Evolutionary conservation across 2,888 invertebrate genomes (phyloP).

Genomic region (Drosophila cracens): DNA sequence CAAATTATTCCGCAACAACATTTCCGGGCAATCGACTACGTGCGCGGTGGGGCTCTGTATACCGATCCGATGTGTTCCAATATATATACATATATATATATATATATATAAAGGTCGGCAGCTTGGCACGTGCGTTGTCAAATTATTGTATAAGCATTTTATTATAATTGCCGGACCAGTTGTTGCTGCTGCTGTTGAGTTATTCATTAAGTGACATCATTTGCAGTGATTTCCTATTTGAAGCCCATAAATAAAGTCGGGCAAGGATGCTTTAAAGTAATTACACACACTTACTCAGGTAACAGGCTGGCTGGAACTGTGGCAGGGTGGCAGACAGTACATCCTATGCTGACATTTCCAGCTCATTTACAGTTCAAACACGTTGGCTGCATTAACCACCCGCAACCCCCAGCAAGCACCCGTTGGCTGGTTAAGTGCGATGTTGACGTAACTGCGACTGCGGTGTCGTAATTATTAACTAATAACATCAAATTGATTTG

Average conservation of each 20-base stretch:
- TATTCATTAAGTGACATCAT: conserved; percentile 80
- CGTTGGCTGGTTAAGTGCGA: conserved; percentile 70
- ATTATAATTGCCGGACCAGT: conserved; percentile 48
- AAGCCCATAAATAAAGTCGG: conserved; percentile 66
- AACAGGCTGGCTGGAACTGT: not conserved
- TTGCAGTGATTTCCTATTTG: conserved; percentile 72
- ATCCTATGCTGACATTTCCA: conserved; percentile 70
- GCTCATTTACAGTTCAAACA: conserved; percentile 80
- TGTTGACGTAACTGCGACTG: conserved; percentile 57
- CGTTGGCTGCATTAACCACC: conserved; percentile 77
- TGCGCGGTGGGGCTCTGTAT: conserved; percentile 33
- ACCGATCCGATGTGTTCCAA: conserved; percentile 4
- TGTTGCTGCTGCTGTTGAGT: conserved; percentile 47
- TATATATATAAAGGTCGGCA: conserved; percentile 10
- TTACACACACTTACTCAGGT: conserved; percentile 1
- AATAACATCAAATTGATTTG: conserved; percentile 81
- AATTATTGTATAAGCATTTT: conserved; percentile 60
- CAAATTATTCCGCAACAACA: conserved; percentile 80
- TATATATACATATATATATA: conserved; percentile 1
- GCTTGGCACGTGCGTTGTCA: conserved; percentile 69
- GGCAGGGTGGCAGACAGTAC: conserved; percentile 39
- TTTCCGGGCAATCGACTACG: conserved; percentile 81
- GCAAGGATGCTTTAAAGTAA: conserved; percentile 51
- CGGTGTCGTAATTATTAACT: conserved; percentile 78
- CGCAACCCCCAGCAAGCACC: conserved; percentile 13